Conservation (phyloP, 2,888 invertebrate genomes). For the Rhagium mordax region DNA sequence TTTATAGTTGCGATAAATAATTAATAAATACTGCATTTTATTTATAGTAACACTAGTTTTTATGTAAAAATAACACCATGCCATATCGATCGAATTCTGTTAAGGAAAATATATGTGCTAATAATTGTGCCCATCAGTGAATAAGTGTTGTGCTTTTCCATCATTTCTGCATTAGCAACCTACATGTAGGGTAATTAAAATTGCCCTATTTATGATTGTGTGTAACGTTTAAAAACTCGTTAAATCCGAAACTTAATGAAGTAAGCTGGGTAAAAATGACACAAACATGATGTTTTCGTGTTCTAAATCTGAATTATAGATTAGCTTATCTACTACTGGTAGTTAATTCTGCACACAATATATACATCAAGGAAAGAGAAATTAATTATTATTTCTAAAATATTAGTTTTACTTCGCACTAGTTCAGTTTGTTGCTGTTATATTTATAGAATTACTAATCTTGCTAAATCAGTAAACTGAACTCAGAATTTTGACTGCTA, state of each 20-base stretch:
- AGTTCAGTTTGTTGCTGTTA: too few relatives aligned
- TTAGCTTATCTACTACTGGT: constrained; percentile 3
- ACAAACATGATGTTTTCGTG: constrained; percentile 20
- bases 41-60: too few relatives aligned
- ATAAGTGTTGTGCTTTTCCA: not conserved
- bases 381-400: not conserved
- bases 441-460: too few relatives aligned
- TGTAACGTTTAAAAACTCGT: constrained; percentile 17
- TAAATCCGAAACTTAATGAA: constrained; percentile 12
- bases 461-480: too few relatives aligned
- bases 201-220: constrained; percentile 15
- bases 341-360: constrained; percentile 12
- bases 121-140: not conserved
- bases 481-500: too few relatives aligned
- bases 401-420: not conserved
- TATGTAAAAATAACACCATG: not conserved
- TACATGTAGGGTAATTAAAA: not conserved
- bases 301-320: constrained; percentile 15
- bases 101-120: not conserved
- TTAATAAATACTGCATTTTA: too few relatives aligned
- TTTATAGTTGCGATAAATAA: not conserved
- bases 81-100: not conserved
- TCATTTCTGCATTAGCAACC: not conserved
- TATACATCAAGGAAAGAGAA: not conserved
- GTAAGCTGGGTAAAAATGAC: not conserved